Conservation (phyloP, 2,797 vertebrate genomes). For the Amniataba percoides region DNA sequence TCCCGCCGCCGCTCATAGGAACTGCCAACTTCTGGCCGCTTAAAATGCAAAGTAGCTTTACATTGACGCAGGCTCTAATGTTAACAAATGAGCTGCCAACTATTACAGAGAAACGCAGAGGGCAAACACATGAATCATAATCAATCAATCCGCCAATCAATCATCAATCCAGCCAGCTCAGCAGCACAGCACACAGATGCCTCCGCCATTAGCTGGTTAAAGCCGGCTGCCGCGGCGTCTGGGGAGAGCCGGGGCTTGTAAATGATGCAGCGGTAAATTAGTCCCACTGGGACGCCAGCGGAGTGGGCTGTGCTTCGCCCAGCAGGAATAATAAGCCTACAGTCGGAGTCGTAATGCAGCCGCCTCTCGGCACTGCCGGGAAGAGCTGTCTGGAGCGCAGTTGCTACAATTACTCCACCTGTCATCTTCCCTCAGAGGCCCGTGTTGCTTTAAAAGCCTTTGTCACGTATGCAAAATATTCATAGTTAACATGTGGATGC, state of each 20-base stretch:
- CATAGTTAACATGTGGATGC: slow-evolving; percentile 10
- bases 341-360: slow-evolving; percentile 56
- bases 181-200: slow-evolving; percentile 21
- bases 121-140: slow-evolving; percentile 73
- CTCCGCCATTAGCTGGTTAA: slow-evolving; percentile 34
- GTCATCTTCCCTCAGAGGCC: slow-evolving; percentile 40
- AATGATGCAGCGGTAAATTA: slow-evolving; percentile 70
- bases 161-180: slow-evolving; percentile 53
- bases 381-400: slow-evolving; percentile 34
- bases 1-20: neutral
- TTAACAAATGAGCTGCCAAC: slow-evolving; percentile 77
- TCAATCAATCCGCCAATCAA: slow-evolving; percentile 72
- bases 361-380: slow-evolving; percentile 1
- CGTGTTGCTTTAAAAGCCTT: slow-evolving; percentile 19
- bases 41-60: slow-evolving; percentile 57
- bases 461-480: slow-evolving; percentile 15
- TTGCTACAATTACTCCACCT: slow-evolving; percentile 50
- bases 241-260: slow-evolving; percentile 33
- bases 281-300: slow-evolving; percentile 61
- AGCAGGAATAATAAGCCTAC: slow-evolving; percentile 63
- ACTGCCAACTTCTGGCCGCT: slow-evolving; percentile 37
- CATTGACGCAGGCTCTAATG: slow-evolving; percentile 51
- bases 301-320: slow-evolving; percentile 50
- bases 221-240: neutral
- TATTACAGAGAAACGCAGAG: slow-evolving; percentile 37